Conservation (phyloP, 2,888 invertebrate genomes). For the Heliconius sara region DNA sequence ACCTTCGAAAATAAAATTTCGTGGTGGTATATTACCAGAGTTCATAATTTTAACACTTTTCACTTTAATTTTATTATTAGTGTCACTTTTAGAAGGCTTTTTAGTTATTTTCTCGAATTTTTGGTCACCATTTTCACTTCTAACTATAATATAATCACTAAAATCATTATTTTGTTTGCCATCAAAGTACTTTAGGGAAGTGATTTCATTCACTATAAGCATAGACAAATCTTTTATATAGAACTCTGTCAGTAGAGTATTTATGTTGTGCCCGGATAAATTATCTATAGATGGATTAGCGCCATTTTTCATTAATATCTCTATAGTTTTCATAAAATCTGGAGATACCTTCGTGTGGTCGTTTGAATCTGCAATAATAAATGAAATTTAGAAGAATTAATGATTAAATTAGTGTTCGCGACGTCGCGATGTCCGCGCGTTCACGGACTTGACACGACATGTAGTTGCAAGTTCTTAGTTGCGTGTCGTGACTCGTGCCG, state of each 20-base stretch:
- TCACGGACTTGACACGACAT: no score
- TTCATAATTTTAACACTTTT: background rate
- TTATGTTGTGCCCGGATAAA: conserved; percentile 71
- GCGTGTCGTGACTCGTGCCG: no score
- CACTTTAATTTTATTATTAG: background rate
- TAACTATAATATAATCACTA: conserved; percentile 58
- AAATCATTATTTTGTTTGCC: conserved; percentile 43
- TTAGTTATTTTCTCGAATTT: conserved; percentile 45
- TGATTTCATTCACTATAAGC: conserved; percentile 62
- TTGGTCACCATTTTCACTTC: conserved; percentile 55
- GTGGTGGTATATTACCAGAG: background rate
- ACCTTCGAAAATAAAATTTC: background rate
- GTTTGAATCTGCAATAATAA: conserved; percentile 57
- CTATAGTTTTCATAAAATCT: conserved; percentile 68
- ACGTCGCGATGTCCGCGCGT: no score
- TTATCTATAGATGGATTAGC: conserved; percentile 76
- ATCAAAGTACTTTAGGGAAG: conserved; percentile 49
- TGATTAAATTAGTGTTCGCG: no score
- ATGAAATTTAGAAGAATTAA: background rate
- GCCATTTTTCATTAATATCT: conserved; percentile 66
- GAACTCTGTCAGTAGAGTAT: conserved; percentile 72
- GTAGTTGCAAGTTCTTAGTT: no score
- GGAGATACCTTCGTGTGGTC: conserved; percentile 62
- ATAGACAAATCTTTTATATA: conserved; percentile 61
- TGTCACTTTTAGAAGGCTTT: conserved; percentile 4